Evolutionary conservation across 2,888 invertebrate genomes (phyloP).

Genomic region (Limnephilus lunatus): DNA sequence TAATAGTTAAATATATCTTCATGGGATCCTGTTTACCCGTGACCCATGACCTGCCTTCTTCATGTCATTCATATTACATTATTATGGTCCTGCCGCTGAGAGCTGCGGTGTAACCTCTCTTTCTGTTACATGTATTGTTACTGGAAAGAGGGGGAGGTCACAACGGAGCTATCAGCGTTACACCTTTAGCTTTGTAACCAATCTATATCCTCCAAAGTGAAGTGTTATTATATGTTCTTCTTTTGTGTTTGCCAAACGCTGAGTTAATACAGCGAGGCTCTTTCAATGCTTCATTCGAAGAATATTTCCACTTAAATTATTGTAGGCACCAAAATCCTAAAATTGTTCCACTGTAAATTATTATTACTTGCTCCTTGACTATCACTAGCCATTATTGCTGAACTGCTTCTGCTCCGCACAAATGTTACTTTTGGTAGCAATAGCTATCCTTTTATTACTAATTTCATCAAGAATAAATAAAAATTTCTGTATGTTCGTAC

Average conservation of each 20-base stretch:
- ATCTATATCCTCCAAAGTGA: background rate
- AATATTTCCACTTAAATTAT: background rate
- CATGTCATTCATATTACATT: background rate
- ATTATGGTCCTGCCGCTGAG: background rate
- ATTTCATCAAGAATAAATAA: background rate
- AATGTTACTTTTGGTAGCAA: background rate
- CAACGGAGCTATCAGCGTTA: background rate
- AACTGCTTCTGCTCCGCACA: background rate
- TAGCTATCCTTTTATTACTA: background rate
- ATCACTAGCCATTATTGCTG: background rate
- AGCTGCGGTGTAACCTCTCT: background rate
- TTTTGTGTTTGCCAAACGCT: background rate
- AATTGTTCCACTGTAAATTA: background rate
- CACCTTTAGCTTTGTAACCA: background rate
- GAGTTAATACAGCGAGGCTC: background rate
- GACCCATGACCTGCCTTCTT: background rate
- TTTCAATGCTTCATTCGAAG: background rate
- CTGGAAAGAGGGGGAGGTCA: background rate
- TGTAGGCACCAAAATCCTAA: constrained; percentile 2
- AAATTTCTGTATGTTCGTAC: background rate
- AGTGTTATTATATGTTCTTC: background rate
- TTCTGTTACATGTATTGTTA: background rate
- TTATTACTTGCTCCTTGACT: background rate
- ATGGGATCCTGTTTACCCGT: background rate
- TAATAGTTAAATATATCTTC: constrained; percentile 3